A percentile compares a stretch with the other conserved stretches of the same genome.
Conservation (phyloP, 2,113 vertebrate species). For the Carlito syrichta region DNA sequence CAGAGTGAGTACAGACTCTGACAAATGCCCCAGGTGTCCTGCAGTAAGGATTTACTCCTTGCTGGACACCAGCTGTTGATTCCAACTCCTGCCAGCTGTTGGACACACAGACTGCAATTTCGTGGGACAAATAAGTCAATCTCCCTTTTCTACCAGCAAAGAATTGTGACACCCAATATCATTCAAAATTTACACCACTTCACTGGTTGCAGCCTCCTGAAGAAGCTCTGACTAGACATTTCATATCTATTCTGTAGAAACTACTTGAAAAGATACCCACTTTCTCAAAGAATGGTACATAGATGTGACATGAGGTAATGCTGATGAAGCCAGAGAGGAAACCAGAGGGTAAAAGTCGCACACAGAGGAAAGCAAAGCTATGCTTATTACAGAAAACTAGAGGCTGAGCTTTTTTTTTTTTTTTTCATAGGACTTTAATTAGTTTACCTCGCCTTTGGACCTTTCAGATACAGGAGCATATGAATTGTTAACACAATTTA, state of each 20-base stretch:
- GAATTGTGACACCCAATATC: accelerated
- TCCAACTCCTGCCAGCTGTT: too few species aligned
- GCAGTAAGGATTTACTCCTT: too few species aligned
- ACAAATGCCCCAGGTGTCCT: accelerated
- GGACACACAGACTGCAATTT: too few species aligned
- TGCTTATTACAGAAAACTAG: background rate
- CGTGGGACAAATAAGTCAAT: background rate
- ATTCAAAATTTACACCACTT: background rate
- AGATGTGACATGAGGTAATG: background rate
- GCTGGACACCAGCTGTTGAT: background rate
- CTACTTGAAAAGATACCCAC: background rate
- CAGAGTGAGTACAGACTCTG: background rate
- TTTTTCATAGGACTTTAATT: background rate
- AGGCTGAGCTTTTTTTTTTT: too few species aligned
- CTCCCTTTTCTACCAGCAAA: background rate
- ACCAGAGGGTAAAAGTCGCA: accelerated
- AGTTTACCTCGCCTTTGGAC: background rate
- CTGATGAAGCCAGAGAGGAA: background rate
- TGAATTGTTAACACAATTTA: background rate
- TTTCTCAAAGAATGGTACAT: accelerated
- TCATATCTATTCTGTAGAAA: background rate
- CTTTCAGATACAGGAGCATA: background rate
- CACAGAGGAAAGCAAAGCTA: accelerated
- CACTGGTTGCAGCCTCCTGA: too few species aligned
- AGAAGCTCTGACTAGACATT: too few species aligned